Conservation (phyloP, 1,140 invertebrate genomes). For the Rhopalosiphum maidis region DNA sequence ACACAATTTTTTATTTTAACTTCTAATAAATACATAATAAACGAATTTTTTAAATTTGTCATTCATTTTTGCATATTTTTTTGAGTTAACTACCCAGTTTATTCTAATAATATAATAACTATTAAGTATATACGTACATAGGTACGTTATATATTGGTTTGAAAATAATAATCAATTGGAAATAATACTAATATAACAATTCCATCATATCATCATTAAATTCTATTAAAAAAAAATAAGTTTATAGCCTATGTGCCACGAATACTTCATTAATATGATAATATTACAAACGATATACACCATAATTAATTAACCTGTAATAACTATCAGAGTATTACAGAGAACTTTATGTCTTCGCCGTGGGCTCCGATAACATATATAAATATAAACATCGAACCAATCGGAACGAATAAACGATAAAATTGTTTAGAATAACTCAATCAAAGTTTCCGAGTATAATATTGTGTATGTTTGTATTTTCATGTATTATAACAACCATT, state of each 20-base stretch:
- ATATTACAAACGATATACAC: background rate
- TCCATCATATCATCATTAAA: background rate
- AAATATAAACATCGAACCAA: background rate
- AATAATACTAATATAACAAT: background rate
- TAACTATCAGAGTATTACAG: background rate
- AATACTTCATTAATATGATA: background rate
- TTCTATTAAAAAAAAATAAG: background rate
- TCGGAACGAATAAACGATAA: background rate
- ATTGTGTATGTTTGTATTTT: background rate
- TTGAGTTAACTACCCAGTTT: no score
- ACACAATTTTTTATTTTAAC: no score
- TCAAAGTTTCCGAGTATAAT: background rate
- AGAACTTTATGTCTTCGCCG: background rate
- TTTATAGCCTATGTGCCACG: background rate
- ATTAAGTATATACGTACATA: background rate
- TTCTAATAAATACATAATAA: no score
- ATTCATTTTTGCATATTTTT: no score
- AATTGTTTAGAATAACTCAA: background rate
- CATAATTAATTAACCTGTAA: background rate
- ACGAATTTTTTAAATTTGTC: no score
- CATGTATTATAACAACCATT: background rate
- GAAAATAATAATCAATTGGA: background rate
- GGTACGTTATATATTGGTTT: background rate
- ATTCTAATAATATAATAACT: background rate
- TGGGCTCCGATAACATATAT: background rate